Percentiles rank a stretch among this genome's conserved stretches.
phyloP scores from a whole-genome alignment of 2,797 vertebrate genomes.

The Labroides dimidiatus region DNA sequence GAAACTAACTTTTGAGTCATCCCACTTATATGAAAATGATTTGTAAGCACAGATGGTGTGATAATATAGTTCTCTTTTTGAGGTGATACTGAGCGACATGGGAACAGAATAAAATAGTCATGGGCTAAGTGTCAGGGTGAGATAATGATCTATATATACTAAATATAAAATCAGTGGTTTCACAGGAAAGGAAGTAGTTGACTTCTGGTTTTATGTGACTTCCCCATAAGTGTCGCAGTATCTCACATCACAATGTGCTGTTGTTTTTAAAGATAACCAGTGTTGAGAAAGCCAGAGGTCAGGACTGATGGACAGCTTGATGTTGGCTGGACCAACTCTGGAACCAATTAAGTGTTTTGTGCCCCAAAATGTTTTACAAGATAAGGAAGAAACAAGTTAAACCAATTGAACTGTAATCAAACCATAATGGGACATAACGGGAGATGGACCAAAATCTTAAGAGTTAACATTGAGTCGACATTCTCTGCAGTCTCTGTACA shows the following conservation, averaged over 20 bases:
- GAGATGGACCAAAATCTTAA: conserved; percentile 15
- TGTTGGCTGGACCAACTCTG: background rate
- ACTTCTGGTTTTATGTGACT: background rate
- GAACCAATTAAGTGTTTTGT: conserved; percentile 9
- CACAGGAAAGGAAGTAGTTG: background rate
- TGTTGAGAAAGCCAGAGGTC: conserved; percentile 19
- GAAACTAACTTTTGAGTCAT: no score
- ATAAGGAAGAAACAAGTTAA: conserved; percentile 13
- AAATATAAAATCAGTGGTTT: background rate
- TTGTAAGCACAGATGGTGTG: no score
- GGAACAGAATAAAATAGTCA: no score
- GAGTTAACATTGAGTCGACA: conserved; percentile 10
- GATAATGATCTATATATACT: background rate
- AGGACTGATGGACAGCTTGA: conserved; percentile 1
- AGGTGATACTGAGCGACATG: no score
- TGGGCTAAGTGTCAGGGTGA: no score
- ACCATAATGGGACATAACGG: conserved; percentile 22
- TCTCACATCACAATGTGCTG: conserved; percentile 12
- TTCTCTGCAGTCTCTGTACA: background rate
- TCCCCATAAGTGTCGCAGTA: background rate
- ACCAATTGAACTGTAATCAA: conserved; percentile 29
- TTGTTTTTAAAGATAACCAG: background rate
- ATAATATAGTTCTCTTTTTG: no score
- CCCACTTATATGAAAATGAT: no score
- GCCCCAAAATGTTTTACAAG: conserved; percentile 21